phyloP scores from a whole-genome alignment of 2,888 invertebrate species.

The Labia minor region DNA sequence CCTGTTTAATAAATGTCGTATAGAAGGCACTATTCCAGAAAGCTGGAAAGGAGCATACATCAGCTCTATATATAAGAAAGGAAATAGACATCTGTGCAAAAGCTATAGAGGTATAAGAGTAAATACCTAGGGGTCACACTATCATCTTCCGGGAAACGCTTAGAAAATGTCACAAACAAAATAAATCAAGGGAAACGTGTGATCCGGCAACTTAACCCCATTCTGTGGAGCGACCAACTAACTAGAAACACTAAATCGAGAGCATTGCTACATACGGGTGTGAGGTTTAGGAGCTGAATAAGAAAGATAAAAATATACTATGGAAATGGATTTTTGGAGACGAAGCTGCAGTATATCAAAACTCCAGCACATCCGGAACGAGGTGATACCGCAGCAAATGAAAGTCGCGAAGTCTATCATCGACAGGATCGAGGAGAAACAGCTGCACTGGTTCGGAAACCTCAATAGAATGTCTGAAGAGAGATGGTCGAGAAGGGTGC shows the following conservation, averaged over 20 bases:
- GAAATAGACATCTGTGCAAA: background rate
- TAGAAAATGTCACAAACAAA: no score
- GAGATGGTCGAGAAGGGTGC: no score
- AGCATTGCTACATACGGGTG: no score
- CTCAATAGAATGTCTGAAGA: no score
- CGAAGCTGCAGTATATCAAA: no score
- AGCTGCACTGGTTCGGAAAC: background rate
- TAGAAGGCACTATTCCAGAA: background rate
- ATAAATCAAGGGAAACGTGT: no score
- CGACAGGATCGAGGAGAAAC: no score
- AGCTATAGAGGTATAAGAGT: background rate
- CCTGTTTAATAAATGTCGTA: background rate
- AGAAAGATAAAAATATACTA: no score
- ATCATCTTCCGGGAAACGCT: background rate
- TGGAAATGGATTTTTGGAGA: no score
- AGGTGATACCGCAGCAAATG: background rate
- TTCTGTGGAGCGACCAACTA: background rate
- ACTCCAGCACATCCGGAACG: no score
- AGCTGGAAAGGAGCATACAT: background rate
- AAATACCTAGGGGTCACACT: background rate
- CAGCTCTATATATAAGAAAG: background rate
- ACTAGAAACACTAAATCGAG: background rate
- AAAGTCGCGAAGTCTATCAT: background rate
- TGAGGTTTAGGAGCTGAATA: background rate
- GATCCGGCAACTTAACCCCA: background rate